Evolutionary conservation across 2,113 vertebrate species (phyloP).

Genomic region (Cavia aperea): DNA sequence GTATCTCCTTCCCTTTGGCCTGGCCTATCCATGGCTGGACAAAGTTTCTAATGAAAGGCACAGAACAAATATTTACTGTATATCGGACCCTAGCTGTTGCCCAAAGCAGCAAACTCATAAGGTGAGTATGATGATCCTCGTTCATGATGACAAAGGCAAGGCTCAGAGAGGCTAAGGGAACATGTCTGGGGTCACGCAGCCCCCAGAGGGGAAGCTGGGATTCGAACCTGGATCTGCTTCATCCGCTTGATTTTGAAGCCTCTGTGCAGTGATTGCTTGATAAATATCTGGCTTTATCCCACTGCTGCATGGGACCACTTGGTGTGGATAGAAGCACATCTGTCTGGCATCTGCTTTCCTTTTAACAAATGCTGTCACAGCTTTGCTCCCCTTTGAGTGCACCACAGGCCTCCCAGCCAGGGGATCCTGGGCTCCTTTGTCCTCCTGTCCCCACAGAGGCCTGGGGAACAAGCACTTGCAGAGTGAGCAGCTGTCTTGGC

Average conservation of each 20-base stretch:
- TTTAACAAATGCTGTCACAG: not conserved
- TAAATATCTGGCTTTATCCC: not conserved
- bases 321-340: not conserved
- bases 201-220: not conserved
- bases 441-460: accelerated
- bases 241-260: not conserved
- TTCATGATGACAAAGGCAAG: not conserved
- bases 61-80: accelerated
- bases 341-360: not conserved
- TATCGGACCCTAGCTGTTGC: not conserved
- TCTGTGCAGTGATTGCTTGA: not conserved
- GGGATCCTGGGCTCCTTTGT: not conserved
- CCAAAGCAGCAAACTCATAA: not conserved
- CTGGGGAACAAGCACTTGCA: not conserved
- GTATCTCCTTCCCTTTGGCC: not conserved
- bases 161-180: not conserved
- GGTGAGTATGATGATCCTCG: not conserved
- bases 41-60: too few species aligned
- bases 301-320: accelerated
- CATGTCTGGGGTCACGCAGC: not conserved
- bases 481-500: not conserved
- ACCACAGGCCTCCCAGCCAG: not conserved
- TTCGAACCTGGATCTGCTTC: not conserved
- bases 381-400: not conserved
- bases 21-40: not conserved